Percentiles rank a stretch among this genome's conserved stretches.
Evolutionary conservation across 2,797 vertebrate genomes (phyloP).

Genomic region (Epinephelus awoara): DNA sequence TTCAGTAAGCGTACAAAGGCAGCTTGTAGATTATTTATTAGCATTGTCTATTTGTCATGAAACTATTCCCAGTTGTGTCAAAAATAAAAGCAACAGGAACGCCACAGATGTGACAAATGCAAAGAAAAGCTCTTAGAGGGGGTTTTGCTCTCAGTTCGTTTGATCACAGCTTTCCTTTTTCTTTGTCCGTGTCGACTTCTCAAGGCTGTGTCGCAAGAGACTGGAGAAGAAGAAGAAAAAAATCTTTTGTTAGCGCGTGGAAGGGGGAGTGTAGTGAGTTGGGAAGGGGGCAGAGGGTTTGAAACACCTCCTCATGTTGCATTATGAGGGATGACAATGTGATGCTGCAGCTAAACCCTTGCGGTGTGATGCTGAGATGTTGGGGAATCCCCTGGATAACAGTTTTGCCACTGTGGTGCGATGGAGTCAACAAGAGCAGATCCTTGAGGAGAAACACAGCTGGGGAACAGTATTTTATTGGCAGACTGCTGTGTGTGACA

Average conservation of each 20-base stretch:
- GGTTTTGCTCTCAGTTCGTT: constrained; percentile 12
- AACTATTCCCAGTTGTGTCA: constrained; percentile 26
- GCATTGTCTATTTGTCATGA: constrained; percentile 32
- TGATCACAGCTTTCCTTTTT: constrained; percentile 42
- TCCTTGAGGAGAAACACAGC: constrained; percentile 18
- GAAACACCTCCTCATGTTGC: constrained; percentile 23
- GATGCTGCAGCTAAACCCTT: constrained; percentile 38
- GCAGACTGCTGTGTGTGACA: neutral
- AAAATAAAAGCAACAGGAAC: constrained; percentile 39
- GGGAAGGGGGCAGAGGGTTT: neutral
- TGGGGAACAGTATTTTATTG: neutral
- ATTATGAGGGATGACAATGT: constrained; percentile 49
- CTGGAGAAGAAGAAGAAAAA: neutral
- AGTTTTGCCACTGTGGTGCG: constrained; percentile 18
- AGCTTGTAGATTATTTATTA: constrained; percentile 50
- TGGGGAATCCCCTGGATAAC: constrained; percentile 42
- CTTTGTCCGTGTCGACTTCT: constrained; percentile 28
- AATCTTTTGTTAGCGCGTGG: neutral
- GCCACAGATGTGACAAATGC: constrained; percentile 38
- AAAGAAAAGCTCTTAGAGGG: constrained; percentile 36
- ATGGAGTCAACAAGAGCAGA: constrained; percentile 35
- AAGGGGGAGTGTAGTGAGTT: neutral
- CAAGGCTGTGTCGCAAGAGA: constrained; percentile 38
- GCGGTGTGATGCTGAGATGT: constrained; percentile 34
- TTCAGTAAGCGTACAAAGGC: constrained; percentile 24